phyloP scores from a whole-genome alignment of 2,888 invertebrate genomes.

The Tetragnatha montana region DNA sequence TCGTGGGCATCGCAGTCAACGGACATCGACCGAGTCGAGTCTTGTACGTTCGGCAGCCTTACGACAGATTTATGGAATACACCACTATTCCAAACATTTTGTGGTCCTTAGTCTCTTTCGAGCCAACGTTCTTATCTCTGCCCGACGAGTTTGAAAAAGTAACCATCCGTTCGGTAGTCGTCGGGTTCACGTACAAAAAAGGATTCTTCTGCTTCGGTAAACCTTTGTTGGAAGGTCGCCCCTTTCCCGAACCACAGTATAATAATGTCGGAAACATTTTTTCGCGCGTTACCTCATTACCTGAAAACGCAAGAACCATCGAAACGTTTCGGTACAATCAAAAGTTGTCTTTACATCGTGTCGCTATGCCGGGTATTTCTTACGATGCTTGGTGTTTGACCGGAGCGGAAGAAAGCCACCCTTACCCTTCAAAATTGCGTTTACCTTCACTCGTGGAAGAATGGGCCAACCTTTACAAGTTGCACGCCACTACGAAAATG shows the following conservation, averaged over 20 bases:
- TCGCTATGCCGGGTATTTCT: not conserved
- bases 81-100: not conserved
- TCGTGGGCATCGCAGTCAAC: slow-evolving; percentile 23
- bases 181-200: not conserved
- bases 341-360: not conserved
- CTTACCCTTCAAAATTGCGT: not conserved
- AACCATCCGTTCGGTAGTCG: not conserved
- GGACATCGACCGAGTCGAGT: not conserved
- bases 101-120: not conserved
- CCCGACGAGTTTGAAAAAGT: not conserved
- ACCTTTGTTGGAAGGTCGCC: slow-evolving; percentile 19
- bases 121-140: not conserved
- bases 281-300: not conserved
- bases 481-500: not conserved
- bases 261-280: not conserved
- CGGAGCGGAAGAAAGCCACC: not conserved
- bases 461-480: not conserved
- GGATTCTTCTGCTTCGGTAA: slow-evolving; percentile 19
- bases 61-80: slow-evolving; percentile 8
- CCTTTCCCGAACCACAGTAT: not conserved
- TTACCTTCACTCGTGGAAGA: not conserved
- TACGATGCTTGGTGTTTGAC: slow-evolving; percentile 20
- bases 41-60: slow-evolving; percentile 3
- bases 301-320: not conserved
- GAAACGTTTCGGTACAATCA: slow-evolving; percentile 21